Base-by-base conservation (phyloP, 2,888 invertebrate species). In the Seira ritae region DNA sequence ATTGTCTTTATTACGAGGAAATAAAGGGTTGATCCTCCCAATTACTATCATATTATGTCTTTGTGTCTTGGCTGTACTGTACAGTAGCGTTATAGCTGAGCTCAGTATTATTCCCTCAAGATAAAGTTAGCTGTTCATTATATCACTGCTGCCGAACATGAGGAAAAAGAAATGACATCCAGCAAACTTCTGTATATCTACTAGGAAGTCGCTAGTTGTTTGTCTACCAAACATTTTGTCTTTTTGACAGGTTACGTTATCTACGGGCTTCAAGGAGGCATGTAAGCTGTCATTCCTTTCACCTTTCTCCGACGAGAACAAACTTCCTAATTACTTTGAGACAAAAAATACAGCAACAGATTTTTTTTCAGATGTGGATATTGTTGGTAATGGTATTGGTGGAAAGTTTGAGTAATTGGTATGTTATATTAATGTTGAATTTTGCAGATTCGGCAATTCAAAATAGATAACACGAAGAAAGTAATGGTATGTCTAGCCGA, bases 1-100 rank as follows among this genome's bases (percentile, higher is more conserved):
- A 80, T 74, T 73, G 80, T 80, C 74, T 80, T 80, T 80, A 73
- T 80, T 80, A 80, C 55, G 73, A 60, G 8, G 69, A 80, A 73
- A 73, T 55, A 60, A 73, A 62, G 80, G 80, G 80, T 69, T 80
- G 80, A 80, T 80, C 80, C 80, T 17, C 24, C n/a, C 74, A 73
- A 68, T 73, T 80, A 80, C 50, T 22, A 23, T 68, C 74, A 15
- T 22, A 60, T 78, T 70, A 31, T 72, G 31, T 62, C 50, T 70
- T 20, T 22, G 8, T 17, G 55, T 17, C 20, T 17, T 60, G 17
- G 17, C 10, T 65, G 10, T 65, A 65, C 20, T 19, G 17, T 65
- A 2, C 20, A 12, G 65, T 12, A 12, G 17, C 19, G 2, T 8
- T 22, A 1, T 20, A 17, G 2, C 17, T 65, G 17, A 2, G 19